A percentile compares a stretch with the other conserved stretches of the same genome.
phyloP scores from a whole-genome alignment of 1,140 invertebrate species.

The Phthorimaea operculella region DNA sequence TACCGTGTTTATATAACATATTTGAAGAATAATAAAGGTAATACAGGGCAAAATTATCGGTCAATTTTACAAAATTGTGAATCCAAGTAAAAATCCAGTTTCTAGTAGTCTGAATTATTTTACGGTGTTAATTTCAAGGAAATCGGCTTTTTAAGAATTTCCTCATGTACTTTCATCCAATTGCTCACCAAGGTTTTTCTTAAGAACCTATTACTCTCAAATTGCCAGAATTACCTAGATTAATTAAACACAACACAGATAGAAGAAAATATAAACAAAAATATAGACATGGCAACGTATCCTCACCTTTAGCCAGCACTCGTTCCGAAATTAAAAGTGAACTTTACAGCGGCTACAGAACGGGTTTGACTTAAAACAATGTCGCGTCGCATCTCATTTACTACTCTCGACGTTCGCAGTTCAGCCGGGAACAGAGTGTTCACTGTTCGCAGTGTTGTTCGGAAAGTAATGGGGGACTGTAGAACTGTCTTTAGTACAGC shows the following conservation, averaged over 20 bases:
- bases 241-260: not conserved
- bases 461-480: not conserved
- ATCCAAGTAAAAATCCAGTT: no score
- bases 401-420: not conserved
- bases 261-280: not conserved
- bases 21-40: no score
- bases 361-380: slow-evolving; percentile 35
- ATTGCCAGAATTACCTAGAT: not conserved
- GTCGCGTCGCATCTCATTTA: slow-evolving; percentile 23
- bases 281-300: not conserved
- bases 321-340: slow-evolving; percentile 32
- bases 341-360: slow-evolving; percentile 25
- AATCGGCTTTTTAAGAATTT: no score
- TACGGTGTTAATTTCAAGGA: no score
- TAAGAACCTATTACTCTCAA: no score
- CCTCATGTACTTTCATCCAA: no score
- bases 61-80: no score
- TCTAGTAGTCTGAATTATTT: no score
- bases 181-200: no score
- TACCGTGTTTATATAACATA: no score
- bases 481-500: no score
- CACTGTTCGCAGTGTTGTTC: slow-evolving; percentile 10
- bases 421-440: not conserved
- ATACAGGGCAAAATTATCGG: no score
- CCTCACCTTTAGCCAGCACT: not conserved